Base-by-base conservation (phyloP, 2,888 invertebrate genomes). In the Lacanobia oleracea region DNA sequence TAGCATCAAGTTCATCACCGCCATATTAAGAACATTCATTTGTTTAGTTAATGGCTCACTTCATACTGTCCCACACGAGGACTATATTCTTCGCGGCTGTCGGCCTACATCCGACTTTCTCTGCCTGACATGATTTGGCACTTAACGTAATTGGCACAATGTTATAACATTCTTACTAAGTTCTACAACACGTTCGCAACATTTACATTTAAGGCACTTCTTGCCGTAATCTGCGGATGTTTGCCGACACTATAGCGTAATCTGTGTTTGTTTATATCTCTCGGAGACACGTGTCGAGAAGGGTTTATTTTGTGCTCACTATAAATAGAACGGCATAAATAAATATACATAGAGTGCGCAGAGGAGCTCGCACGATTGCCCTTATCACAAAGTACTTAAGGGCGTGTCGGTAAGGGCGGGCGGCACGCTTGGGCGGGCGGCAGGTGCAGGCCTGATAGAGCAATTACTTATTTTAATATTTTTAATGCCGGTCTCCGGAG, bases 391-490 rank as follows among this genome's bases (percentile, higher is more conserved):
- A 89, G 90, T 89, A 88, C 87, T 89, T 90, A 87, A 87, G 88
- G 88, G 89, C 87, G 90, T 85, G 89, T 86, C 77, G 83, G 83
- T 79, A 71, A 86, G 86, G 86, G 86, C 75, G 86, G 85, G 85
- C 81, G 86, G 79, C 69, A 81, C 70, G 80, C 84, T 75, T 75
- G 85, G 83, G 86, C 88, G 90, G 87, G 91, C 88, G 91, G 90
- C 95, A 95, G 95, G 94, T 95, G 95, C 91, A 89, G 87, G 84
- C 89, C 88, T 92, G 92, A 95, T 94, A 91, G 91, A 92, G 91
- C 93, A 94, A 94, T 95, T 93, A 94, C 94, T 93, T 93, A 93
- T 93, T 94, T 93, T 93, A 93, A 94, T 93, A 94, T 93, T 93
- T 94, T 94, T 93, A 94, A 93, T 93, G 90, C 91, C 89, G 81